Evolutionary conservation across 2,797 vertebrate genomes (phyloP).

Genomic region (Enoplosus armatus): DNA sequence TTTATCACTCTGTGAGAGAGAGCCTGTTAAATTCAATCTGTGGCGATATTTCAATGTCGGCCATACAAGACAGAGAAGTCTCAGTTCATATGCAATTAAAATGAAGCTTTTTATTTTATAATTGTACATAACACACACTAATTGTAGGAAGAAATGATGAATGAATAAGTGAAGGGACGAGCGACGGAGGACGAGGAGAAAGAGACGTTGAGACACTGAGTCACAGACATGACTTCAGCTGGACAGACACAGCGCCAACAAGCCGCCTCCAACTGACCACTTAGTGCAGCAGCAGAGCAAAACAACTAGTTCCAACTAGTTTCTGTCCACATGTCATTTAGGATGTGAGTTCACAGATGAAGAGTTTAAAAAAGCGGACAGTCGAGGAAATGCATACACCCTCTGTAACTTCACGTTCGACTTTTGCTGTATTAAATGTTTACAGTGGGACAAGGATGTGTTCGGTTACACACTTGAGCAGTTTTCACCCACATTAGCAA

Average conservation of each 20-base stretch:
- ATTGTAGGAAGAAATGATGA: conserved; percentile 60
- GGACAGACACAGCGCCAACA: conserved; percentile 58
- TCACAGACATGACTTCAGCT: conserved; percentile 81
- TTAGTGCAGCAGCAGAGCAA: conserved; percentile 39
- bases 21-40: conserved; percentile 49
- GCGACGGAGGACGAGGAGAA: conserved; percentile 31
- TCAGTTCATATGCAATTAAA: conserved; percentile 14
- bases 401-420: background rate
- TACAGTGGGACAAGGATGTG: background rate
- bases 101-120: background rate
- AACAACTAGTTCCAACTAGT: conserved; percentile 23
- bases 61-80: conserved; percentile 11
- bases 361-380: background rate
- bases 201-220: conserved; percentile 56
- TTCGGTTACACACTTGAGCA: background rate
- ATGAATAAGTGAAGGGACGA: conserved; percentile 30
- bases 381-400: background rate
- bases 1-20: conserved; percentile 57
- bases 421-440: background rate
- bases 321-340: conserved; percentile 29
- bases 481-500: conserved; percentile 4
- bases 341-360: background rate
- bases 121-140: conserved; percentile 33
- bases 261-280: conserved; percentile 67
- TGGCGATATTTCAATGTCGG: conserved; percentile 34